Evolutionary conservation across 2,888 invertebrate genomes (phyloP).

Genomic region (Drepanosiphum platanoidis): DNA sequence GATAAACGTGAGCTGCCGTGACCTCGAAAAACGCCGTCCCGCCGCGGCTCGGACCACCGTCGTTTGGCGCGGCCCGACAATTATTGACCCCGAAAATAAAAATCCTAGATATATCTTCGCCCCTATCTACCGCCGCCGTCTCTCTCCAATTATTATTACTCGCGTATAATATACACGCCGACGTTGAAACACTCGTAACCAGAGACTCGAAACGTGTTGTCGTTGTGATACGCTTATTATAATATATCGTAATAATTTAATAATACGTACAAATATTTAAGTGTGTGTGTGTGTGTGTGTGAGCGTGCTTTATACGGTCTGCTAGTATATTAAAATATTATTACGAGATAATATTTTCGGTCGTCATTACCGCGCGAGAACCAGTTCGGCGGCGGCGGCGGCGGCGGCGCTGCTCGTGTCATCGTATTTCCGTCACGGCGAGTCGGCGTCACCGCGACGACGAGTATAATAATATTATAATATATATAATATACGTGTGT

Average conservation of each 20-base stretch:
- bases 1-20: not conserved
- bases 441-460: not conserved
- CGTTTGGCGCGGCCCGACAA: not conserved
- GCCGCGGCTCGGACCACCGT: not conserved
- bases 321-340: not conserved
- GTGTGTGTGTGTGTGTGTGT: not conserved
- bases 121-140: not conserved
- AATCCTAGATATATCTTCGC: too few relatives aligned
- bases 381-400: not conserved
- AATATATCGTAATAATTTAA: not conserved
- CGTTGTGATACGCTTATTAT: not conserved
- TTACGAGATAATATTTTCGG: not conserved
- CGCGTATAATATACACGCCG: not conserved
- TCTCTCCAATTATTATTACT: not conserved
- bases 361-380: not conserved
- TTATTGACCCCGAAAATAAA: not conserved
- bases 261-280: not conserved
- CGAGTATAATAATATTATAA: slow-evolving; percentile 3
- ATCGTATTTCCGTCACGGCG: not conserved
- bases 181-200: not conserved
- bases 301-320: too few relatives aligned
- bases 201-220: not conserved
- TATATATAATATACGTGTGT: not conserved
- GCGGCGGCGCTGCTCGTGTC: not conserved
- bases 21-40: not conserved